A percentile compares a stretch with the other conserved stretches of the same genome.
phyloP scores from a whole-genome alignment of 1,140 invertebrate species.

The Megalonaias nervosa region DNA sequence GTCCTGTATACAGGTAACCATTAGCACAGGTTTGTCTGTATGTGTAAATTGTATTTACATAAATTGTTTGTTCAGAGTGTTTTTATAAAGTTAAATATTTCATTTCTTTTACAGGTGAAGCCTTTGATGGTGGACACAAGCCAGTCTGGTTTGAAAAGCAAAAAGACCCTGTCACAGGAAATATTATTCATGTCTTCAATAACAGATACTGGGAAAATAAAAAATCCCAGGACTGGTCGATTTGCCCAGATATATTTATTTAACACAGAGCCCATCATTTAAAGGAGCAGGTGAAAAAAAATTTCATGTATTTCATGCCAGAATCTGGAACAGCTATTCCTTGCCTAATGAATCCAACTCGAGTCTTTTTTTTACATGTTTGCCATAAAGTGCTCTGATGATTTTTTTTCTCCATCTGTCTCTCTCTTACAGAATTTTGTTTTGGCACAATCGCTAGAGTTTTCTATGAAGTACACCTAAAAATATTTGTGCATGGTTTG shows the following conservation, averaged over 20 bases:
- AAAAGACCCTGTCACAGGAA: slow-evolving; percentile 84
- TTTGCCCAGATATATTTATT: slow-evolving; percentile 91
- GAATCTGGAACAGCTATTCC: no score
- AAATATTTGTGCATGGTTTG: no score
- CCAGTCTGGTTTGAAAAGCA: slow-evolving; percentile 94
- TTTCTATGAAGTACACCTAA: no score
- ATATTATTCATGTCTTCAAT: slow-evolving; percentile 87
- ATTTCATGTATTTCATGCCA: no score
- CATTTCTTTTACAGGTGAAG: slow-evolving; percentile 75
- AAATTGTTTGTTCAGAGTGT: background rate
- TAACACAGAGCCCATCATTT: slow-evolving; percentile 10
- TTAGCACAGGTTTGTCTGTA: no score
- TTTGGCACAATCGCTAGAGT: no score
- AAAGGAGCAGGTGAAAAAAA: no score
- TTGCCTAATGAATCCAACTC: no score
- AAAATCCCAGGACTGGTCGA: slow-evolving; percentile 87
- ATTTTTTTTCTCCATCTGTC: no score
- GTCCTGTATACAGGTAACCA: background rate
- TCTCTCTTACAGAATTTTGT: no score
- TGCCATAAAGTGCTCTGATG: no score
- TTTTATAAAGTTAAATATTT: slow-evolving; percentile 30
- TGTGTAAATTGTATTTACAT: background rate
- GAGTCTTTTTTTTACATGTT: no score
- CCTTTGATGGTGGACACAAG: slow-evolving; percentile 81
- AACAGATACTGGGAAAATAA: slow-evolving; percentile 96